Percentiles rank a stretch among this genome's conserved stretches.
Conservation (phyloP, 2,797 vertebrate species). For the Lutjanus campechanus region DNA sequence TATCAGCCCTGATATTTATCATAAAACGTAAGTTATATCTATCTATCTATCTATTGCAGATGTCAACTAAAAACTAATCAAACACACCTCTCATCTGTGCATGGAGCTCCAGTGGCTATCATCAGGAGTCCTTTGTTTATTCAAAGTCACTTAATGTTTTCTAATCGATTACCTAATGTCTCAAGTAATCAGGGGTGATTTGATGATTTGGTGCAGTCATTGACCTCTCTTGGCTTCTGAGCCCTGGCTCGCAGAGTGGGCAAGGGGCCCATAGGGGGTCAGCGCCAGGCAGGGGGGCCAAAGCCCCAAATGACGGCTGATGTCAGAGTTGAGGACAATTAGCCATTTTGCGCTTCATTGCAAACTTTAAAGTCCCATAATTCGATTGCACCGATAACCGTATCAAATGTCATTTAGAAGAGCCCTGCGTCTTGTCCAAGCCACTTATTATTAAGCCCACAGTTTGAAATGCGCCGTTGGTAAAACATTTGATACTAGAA, state of each 20-base stretch:
- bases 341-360: conserved; percentile 86
- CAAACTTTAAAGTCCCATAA: conserved; percentile 81
- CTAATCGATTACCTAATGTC: conserved; percentile 86
- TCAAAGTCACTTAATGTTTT: conserved; percentile 83
- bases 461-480: conserved; percentile 25
- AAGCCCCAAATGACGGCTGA: conserved; percentile 76
- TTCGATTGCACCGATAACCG: conserved; percentile 72
- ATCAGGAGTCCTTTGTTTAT: conserved; percentile 75
- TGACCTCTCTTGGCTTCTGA: conserved; percentile 83
- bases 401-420: conserved; percentile 70
- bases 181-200: conserved; percentile 83
- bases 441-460: conserved; percentile 46
- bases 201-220: conserved; percentile 81
- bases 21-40: too few species aligned
- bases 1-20: too few species aligned
- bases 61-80: conserved; percentile 22
- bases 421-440: conserved; percentile 52
- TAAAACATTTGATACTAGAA: conserved; percentile 19
- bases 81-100: conserved; percentile 1
- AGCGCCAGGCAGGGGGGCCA: conserved; percentile 46
- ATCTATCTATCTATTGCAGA: background rate
- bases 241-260: conserved; percentile 66
- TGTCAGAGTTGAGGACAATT: conserved; percentile 86
- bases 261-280: conserved; percentile 67
- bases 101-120: conserved; percentile 14